These are phyloP conservation scores for Carpatolechia fugitivella DNA, from an alignment of 2,888 invertebrate species.

Conservation along the genomic window DNA sequence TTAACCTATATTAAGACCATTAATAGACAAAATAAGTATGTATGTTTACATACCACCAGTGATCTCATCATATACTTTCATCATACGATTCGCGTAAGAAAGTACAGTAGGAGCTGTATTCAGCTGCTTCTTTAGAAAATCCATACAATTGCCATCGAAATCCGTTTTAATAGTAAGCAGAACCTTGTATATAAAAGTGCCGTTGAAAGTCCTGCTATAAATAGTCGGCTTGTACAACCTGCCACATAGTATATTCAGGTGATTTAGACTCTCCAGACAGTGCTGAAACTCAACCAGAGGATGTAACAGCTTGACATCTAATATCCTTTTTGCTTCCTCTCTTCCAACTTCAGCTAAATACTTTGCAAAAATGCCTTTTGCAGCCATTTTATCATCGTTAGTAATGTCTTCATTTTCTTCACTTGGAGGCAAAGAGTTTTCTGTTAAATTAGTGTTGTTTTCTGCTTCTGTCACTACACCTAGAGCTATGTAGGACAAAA, in stretches of 20 bases:
- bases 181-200: slow-evolving; percentile 38
- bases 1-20: no score
- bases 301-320: slow-evolving; percentile 4
- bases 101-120: slow-evolving; percentile 14
- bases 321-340: slow-evolving; percentile 23
- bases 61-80: not conserved
- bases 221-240: slow-evolving; percentile 26
- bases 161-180: slow-evolving; percentile 20
- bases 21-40: no score
- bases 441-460: not conserved
- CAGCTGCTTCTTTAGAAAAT: slow-evolving; percentile 9
- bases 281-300: slow-evolving; percentile 36
- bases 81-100: slow-evolving; percentile 6
- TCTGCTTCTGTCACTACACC: slow-evolving; percentile 24
- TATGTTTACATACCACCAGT: not conserved
- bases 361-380: slow-evolving; percentile 18
- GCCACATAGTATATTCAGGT: slow-evolving; percentile 43
- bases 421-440: no score
- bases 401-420: slow-evolving; percentile 15
- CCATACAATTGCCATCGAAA: not conserved
- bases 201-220: slow-evolving; percentile 37
- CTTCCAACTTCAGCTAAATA: slow-evolving; percentile 23
- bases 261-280: slow-evolving; percentile 39
- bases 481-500: slow-evolving; percentile 38
- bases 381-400: slow-evolving; percentile 23